Conservation (phyloP, 64 coral and sea anemone species). For the Catalaphyllia jardinei region DNA sequence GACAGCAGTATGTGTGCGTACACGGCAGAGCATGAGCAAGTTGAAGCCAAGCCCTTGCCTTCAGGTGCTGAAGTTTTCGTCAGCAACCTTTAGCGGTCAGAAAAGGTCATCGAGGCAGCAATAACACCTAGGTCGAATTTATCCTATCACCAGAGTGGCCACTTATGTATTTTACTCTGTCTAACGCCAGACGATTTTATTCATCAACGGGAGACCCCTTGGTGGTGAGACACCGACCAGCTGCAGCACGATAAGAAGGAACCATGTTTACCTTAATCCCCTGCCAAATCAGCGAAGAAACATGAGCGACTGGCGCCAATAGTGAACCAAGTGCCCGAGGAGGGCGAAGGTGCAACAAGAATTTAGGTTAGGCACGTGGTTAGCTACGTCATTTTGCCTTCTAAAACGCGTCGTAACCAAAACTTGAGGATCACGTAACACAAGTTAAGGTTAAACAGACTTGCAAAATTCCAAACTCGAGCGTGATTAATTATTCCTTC, state of each 20-base stretch:
- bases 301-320: not conserved
- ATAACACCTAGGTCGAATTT: not conserved
- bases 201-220: too few species aligned
- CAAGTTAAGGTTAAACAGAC: too few species aligned
- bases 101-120: not conserved
- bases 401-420: too few species aligned
- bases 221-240: slow-evolving; percentile 19
- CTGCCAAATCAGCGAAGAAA: not conserved
- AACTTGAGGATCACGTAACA: too few species aligned
- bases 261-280: not conserved
- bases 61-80: slow-evolving; percentile 14
- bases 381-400: too few species aligned
- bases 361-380: too few species aligned
- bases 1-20: not conserved
- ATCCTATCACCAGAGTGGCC: too few species aligned
- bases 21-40: not conserved
- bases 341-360: not conserved
- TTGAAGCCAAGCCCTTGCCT: slow-evolving; percentile 5
- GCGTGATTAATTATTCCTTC: too few species aligned
- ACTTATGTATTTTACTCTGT: too few species aligned
- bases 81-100: not conserved
- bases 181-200: too few species aligned
- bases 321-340: not conserved
- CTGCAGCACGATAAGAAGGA: slow-evolving; percentile 22
- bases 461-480: too few species aligned